Base-by-base conservation (phyloP, 2,797 vertebrate genomes). In the Lemur catta region DNA sequence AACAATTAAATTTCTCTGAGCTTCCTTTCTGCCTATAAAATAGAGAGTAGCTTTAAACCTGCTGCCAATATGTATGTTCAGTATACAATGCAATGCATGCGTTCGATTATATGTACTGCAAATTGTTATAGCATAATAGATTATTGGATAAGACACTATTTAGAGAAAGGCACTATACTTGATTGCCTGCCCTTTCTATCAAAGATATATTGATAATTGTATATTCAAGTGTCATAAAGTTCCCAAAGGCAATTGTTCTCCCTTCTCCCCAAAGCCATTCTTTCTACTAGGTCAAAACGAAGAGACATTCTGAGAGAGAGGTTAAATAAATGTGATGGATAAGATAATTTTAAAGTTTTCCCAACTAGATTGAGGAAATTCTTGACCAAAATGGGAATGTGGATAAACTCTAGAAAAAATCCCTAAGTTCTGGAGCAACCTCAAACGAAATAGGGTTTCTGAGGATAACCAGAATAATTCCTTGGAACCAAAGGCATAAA, bases 311-410 rank as follows among this genome's bases (percentile, higher is more conserved):
- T 46, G 30, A 75, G 72, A 92, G 20, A 75, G 72, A 92, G 20
- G 28, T 17, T 55, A 65, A 48, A 78, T 13, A 69, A 84, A 71
- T 17, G 26, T 65, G 65, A n/a, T 35, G 17, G 87, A 41, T 24
- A 72, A 13, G 74, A 10, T 88, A 55, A 81, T 85, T 96, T 87
- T 93, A 95, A 30, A 30, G 26, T 89, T 81, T 89, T 81, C 43
- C 71, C n/a, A 80, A 52, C 24, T 59, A 41, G 3, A 28, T 52
- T 4, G 14, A 84, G 43, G 18, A 90, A 75, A 90, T 89, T 96
- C 50, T 95, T 89, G 50, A 91, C 1, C 26, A 84, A 55, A 96
- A 59, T 79, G 1, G n/a, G 8, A 72, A 57, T 28, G 38, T 59
- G 43, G 22, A 67, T 9, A 63, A 10, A 38, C 65, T 74, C 38